Percentiles rank a stretch among this genome's conserved stretches.
These are phyloP conservation scores for Drosophila takahashii DNA, from an alignment of 1,140 invertebrate genomes.

Conservation along the genomic window DNA sequence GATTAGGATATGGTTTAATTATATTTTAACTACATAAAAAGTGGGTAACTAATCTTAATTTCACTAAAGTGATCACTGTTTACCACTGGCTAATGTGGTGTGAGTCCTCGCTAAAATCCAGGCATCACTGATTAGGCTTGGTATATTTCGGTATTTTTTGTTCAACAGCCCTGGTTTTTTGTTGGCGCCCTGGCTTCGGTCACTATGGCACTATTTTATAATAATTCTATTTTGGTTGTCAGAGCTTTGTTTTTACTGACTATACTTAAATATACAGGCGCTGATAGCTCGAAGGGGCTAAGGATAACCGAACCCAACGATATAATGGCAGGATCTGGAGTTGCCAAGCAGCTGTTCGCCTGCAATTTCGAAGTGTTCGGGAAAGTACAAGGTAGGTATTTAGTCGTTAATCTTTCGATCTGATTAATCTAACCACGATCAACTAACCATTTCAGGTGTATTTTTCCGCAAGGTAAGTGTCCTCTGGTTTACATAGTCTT, in stretches of 20 bases:
- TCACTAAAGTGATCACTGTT: no score
- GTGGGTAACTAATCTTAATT: no score
- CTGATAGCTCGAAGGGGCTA: neutral
- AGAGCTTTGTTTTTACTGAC: conserved; percentile 19
- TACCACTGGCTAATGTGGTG: neutral
- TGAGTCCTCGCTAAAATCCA: neutral
- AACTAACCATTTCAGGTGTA: conserved; percentile 49
- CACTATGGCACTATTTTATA: conserved; percentile 34
- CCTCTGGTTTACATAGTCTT: neutral
- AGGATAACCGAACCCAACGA: neutral
- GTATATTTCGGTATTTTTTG: neutral
- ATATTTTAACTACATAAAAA: no score
- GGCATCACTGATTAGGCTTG: neutral
- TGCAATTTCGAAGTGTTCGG: conserved; percentile 87
- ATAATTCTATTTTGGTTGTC: conserved; percentile 33
- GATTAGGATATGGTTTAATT: no score
- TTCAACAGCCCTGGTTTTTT: neutral
- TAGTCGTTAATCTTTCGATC: neutral
- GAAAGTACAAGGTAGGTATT: conserved; percentile 86
- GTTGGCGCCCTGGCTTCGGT: conserved; percentile 11
- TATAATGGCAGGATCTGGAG: conserved; percentile 20
- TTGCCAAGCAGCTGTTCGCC: conserved; percentile 31
- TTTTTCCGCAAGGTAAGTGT: conserved; percentile 75
- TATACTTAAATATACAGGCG: conserved; percentile 9
- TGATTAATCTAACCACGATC: neutral